Base-by-base conservation (phyloP, 2,888 invertebrate genomes). In the Morpho deidamia region DNA sequence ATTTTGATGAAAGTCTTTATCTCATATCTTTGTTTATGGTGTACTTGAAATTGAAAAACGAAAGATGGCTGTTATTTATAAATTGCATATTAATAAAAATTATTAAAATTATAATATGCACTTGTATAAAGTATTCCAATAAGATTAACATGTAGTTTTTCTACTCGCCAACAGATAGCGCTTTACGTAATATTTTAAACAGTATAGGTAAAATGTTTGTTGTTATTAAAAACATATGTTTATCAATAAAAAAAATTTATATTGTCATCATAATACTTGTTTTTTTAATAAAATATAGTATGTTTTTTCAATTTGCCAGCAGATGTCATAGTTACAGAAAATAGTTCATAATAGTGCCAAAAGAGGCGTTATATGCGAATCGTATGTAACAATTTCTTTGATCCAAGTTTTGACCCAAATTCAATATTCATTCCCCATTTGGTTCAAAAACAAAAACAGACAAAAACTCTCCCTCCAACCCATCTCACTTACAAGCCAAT, bases 401-500 rank as follows among this genome's bases (percentile, higher is more conserved):
- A 47, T 47, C 14, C 48, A 34, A 38, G 37, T 43, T n/a, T 44
- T 67, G 66, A 65, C 68, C 66, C 61, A 63, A 62, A 68, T 69
- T 55, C 61, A 58, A 61, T 62, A 63, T 64, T 47, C 60, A 61
- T 59, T 53, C 57, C 53, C 47, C 55, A 64, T 65, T 64, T 62
- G 60, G 58, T 55, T 51, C 58, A 70, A 80, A 76, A 71, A 77
- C 70, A 78, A 74, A 39, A 74, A 76, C 67, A 68, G 66, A n/a
- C 10, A 71, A 75, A 72, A 73, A 60, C 44, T 53, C 60, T 62
- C 68, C 66, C 69, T 67, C 71, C 56, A 69, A 77, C 84, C 84
- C 83, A 75, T 82, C 82, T 86, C 88, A 82, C 83, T 87, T 84
- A 82, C 84, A 76, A 86, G 85, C 85, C 88, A 88, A 88, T 88